A percentile compares a stretch with the other conserved stretches of the same genome.
Conservation (phyloP, 2,888 invertebrate species). For the Pterobdella sp. region DNA sequence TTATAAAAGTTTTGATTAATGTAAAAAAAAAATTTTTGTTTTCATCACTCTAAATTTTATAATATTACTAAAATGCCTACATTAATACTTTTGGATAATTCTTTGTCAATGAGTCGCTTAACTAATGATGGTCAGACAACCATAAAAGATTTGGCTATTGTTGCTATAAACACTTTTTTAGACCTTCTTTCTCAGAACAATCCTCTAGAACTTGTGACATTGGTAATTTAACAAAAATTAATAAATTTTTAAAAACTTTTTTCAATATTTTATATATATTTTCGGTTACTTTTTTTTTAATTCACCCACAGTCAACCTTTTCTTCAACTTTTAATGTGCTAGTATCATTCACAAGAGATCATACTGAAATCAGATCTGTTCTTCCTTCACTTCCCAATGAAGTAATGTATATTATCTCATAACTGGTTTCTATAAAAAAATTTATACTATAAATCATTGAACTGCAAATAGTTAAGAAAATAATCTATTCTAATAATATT, state of each 20-base stretch:
- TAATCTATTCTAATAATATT: no score
- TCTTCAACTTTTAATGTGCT: slow-evolving; percentile 53
- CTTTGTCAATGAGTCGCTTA: slow-evolving; percentile 62
- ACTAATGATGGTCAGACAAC: slow-evolving; percentile 56
- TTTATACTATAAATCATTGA: no score
- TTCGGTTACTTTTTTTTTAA: slow-evolving; percentile 11
- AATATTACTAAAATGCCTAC: slow-evolving; percentile 61
- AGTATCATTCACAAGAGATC: slow-evolving; percentile 80
- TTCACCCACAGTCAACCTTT: slow-evolving; percentile 50
- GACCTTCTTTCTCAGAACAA: slow-evolving; percentile 61
- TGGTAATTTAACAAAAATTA: slow-evolving; percentile 56
- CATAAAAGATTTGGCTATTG: slow-evolving; percentile 61
- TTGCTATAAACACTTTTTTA: slow-evolving; percentile 62
- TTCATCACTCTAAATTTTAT: no score
- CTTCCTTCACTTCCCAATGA: slow-evolving; percentile 50
- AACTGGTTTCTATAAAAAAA: no score
- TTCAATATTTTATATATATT: slow-evolving; percentile 12
- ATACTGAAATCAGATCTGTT: slow-evolving; percentile 68
- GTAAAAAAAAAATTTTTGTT: no score
- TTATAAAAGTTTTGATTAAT: no score
- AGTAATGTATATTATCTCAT: no score
- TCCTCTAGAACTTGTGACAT: slow-evolving; percentile 65
- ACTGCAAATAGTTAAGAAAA: no score
- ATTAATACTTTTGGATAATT: slow-evolving; percentile 64
- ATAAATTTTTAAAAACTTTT: neutral